Evolutionary conservation across 2,113 vertebrate species (phyloP), one percentile per base, ranked within the genome.

Genomic region (Cavia porcellus): DNA sequence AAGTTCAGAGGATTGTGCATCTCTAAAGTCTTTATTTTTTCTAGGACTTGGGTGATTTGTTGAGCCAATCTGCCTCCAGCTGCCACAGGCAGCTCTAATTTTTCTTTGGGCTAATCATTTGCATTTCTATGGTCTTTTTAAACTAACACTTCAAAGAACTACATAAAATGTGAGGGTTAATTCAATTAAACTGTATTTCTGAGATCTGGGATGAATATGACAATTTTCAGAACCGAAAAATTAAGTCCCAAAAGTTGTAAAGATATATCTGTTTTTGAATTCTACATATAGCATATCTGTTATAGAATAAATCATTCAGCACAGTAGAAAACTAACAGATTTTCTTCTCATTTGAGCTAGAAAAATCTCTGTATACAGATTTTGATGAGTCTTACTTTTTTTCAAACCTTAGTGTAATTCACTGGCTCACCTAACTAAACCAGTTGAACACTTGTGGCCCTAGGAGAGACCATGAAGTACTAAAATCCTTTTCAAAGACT

Each of bases 71-170:
- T 66, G 52, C 85, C 62, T 64, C 89, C 45, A 72, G 85, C 59
- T 66, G 25, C 14, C 7, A 30, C 24, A 30, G 64, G 86, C 59
- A 42, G 57, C 7, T 15, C 22, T 5, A 12, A 30, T 57, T 64
- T 19, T 42, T 50, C 70, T 96, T 96, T 93, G n/a, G 83, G 61
- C 52, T 89, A 57, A 89, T 79, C 28, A 86, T 94, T 96, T 97
- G 95, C 68, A 93, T 94, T 89, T 96, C 83, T 96, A 75, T 80
- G 83, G 79, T 55, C 82, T 68, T 80, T 96, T 86, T 77, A n/a
- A 95, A 81, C 83, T 68, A 92, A 79, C 20, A 68, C 86, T 92
- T 93, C 93, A 93, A 89, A 92, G 72, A 57, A 74, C 79, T 81
- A 55, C 35, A 1, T 52, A 66, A 75, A 90, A 83, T 42, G 32